Conservation (phyloP, 1,140 invertebrate species). For the Popillia japonica region DNA sequence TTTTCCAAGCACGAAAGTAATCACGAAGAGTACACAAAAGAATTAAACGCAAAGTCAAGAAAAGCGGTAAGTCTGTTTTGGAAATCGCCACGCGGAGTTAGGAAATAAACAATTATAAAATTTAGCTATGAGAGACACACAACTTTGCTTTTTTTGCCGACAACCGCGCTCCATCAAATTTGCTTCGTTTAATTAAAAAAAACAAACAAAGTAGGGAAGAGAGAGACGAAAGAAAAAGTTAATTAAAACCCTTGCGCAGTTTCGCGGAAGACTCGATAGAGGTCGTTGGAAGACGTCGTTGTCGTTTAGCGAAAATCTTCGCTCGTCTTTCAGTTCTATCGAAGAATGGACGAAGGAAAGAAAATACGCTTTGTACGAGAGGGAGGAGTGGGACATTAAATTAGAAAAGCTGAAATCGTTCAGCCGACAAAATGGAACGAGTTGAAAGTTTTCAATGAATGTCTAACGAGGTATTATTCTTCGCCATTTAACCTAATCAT, state of each 20-base stretch:
- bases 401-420: constrained; percentile 56
- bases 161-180: background rate
- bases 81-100: background rate
- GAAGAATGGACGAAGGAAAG: background rate
- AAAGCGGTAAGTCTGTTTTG: constrained; percentile 1
- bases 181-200: constrained; percentile 27
- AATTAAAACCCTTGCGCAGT: constrained; percentile 22
- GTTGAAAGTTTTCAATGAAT: constrained; percentile 58
- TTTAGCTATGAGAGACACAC: background rate
- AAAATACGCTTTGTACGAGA: background rate
- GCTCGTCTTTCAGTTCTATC: background rate
- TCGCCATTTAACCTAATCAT: constrained; percentile 58
- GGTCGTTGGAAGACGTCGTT: background rate
- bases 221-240: constrained; percentile 12
- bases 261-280: constrained; percentile 23
- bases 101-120: constrained; percentile 31
- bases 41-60: constrained; percentile 11
- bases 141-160: constrained; percentile 1
- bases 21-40: constrained; percentile 22
- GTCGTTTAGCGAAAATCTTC: background rate
- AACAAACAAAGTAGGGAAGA: constrained; percentile 1
- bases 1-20: constrained; percentile 21
- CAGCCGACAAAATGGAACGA: constrained; percentile 53
- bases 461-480: constrained; percentile 59
- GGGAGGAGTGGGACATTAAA: constrained; percentile 48